Conservation (phyloP, 2,797 vertebrate genomes). For the Merluccius polli region DNA sequence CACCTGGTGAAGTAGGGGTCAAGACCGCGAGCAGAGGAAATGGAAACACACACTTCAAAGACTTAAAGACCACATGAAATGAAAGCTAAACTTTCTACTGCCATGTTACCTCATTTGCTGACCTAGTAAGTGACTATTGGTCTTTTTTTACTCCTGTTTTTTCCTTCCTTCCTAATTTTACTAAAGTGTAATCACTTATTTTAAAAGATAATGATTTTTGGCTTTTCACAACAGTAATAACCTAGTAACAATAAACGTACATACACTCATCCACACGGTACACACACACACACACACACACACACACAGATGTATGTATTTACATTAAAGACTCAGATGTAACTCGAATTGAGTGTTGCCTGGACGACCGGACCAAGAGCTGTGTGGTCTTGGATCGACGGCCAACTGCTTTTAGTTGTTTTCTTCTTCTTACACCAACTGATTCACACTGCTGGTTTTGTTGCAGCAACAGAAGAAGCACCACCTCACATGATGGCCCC, state of each 20-base stretch:
- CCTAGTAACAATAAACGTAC: neutral
- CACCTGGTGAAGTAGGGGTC: neutral
- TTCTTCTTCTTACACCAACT: conserved; percentile 6
- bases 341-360: neutral
- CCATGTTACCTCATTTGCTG: neutral
- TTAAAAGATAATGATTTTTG: neutral
- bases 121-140: neutral
- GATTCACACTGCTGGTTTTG: conserved; percentile 38
- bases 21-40: neutral
- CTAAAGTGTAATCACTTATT: neutral
- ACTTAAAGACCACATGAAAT: neutral
- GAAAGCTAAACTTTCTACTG: neutral
- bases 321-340: neutral
- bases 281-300: neutral
- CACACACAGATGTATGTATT: neutral
- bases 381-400: conserved; percentile 23
- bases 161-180: too few species aligned
- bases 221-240: neutral
- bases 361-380: conserved; percentile 10
- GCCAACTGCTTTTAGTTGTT: neutral
- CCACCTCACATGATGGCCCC: conserved; percentile 62
- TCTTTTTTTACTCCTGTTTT: neutral
- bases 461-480: conserved; percentile 57
- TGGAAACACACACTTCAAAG: neutral
- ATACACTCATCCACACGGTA: too few species aligned